phyloP scores from a whole-genome alignment of 2,113 vertebrate genomes.

The Prinia subflava region DNA sequence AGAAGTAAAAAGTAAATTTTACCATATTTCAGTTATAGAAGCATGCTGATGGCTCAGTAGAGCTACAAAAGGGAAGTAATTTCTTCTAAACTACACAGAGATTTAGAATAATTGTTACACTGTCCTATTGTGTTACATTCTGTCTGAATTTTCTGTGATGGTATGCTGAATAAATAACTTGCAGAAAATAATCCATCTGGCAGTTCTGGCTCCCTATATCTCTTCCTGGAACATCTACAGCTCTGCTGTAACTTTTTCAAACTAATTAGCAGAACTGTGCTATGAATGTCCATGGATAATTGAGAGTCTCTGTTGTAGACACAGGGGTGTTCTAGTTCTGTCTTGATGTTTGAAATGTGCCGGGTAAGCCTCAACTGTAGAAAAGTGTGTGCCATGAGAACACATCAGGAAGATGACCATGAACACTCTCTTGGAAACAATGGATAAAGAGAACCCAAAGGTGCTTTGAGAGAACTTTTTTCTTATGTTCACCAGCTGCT shows the following conservation, averaged over 20 bases:
- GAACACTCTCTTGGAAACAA: neutral
- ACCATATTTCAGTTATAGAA: neutral
- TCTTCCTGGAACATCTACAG: neutral
- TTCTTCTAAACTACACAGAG: neutral
- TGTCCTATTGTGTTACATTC: neutral
- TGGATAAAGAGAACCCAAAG: neutral
- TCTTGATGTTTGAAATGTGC: neutral
- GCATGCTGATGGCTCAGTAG: neutral
- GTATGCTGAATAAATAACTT: conserved; percentile 6
- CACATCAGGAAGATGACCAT: neutral
- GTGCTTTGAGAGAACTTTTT: neutral
- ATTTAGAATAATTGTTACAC: neutral
- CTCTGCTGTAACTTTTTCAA: neutral
- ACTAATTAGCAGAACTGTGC: neutral
- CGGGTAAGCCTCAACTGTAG: neutral
- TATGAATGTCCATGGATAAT: neutral
- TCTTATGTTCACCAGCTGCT: neutral
- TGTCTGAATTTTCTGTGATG: neutral
- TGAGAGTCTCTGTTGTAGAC: neutral
- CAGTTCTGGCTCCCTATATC: neutral
- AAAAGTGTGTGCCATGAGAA: neutral
- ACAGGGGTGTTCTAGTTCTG: neutral
- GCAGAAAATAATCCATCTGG: conserved; percentile 36
- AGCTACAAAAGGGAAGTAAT: conserved; percentile 1
- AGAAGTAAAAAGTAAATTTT: neutral